Evolutionary conservation across 2,797 vertebrate species (phyloP).

Genomic region (Pseudotriccus pelzelni): DNA sequence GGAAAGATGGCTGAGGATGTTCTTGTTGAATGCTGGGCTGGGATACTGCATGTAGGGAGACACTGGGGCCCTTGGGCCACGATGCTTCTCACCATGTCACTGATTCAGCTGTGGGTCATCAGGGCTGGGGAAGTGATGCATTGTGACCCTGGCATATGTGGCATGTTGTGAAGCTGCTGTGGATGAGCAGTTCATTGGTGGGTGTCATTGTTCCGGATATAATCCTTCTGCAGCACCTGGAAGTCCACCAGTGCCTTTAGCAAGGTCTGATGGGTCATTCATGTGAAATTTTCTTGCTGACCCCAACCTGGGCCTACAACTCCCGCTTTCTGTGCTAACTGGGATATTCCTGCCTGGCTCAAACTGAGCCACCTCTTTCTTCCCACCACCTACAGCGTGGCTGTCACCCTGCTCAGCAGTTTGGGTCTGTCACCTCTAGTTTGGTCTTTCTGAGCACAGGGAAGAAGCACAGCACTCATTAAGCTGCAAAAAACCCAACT

Average conservation of each 20-base stretch:
- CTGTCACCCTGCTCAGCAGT: neutral
- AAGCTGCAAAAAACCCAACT: neutral
- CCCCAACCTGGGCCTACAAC: accelerated
- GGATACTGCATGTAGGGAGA: accelerated
- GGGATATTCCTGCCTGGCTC: neutral
- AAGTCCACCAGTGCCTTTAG: neutral
- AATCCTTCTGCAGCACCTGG: neutral
- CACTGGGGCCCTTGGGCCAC: accelerated
- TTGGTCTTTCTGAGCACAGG: neutral
- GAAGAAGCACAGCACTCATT: neutral
- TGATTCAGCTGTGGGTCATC: neutral
- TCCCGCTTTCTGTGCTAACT: neutral
- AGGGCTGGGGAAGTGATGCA: neutral
- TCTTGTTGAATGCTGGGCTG: neutral
- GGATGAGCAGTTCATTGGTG: neutral
- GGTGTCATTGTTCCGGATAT: neutral
- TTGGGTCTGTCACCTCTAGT: neutral
- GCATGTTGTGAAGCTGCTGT: neutral
- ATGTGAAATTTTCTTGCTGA: neutral
- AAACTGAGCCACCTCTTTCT: neutral
- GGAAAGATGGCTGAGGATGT: neutral
- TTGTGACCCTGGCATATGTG: neutral
- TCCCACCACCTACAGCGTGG: accelerated
- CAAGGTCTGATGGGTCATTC: neutral
- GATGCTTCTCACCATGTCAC: neutral